Evolutionary conservation across 1,140 invertebrate species (phyloP).

Genomic region (Coelopa frigida): DNA sequence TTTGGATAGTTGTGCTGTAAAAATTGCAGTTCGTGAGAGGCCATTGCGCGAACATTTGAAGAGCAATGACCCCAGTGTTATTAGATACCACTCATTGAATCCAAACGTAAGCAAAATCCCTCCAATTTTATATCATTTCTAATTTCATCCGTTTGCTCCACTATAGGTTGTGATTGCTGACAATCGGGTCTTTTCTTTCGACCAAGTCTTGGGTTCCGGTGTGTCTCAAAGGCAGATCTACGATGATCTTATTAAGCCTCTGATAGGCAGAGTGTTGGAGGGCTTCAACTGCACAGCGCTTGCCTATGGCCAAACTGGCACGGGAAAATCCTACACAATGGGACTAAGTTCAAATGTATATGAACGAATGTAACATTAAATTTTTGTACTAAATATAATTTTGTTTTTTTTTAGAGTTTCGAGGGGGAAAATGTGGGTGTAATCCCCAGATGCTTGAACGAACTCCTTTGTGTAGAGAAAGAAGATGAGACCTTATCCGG

Average conservation of each 20-base stretch:
- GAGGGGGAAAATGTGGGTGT: slow-evolving; percentile 16
- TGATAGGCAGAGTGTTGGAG: slow-evolving; percentile 64
- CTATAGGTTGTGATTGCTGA: slow-evolving; percentile 18
- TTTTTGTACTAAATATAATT: neutral
- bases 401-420: slow-evolving; percentile 10
- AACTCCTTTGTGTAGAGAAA: slow-evolving; percentile 14
- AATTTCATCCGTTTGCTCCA: neutral
- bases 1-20: slow-evolving; percentile 10
- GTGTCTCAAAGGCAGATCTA: slow-evolving; percentile 59
- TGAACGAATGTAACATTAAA: neutral
- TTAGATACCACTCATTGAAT: slow-evolving; percentile 4
- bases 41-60: slow-evolving; percentile 6
- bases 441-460: slow-evolving; percentile 17
- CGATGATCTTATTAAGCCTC: slow-evolving; percentile 63
- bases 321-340: slow-evolving; percentile 72
- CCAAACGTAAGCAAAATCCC: neutral
- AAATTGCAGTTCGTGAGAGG: slow-evolving; percentile 16
- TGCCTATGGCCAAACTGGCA: slow-evolving; percentile 73
- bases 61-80: neutral
- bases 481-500: neutral
- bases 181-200: slow-evolving; percentile 53
- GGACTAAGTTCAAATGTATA: slow-evolving; percentile 65
- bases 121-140: neutral
- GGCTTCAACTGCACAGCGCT: slow-evolving; percentile 69
- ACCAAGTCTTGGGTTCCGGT: slow-evolving; percentile 50